Conservation (phyloP, 2,113 vertebrate genomes). For the Sinocyclocheilus maitianheensis region DNA sequence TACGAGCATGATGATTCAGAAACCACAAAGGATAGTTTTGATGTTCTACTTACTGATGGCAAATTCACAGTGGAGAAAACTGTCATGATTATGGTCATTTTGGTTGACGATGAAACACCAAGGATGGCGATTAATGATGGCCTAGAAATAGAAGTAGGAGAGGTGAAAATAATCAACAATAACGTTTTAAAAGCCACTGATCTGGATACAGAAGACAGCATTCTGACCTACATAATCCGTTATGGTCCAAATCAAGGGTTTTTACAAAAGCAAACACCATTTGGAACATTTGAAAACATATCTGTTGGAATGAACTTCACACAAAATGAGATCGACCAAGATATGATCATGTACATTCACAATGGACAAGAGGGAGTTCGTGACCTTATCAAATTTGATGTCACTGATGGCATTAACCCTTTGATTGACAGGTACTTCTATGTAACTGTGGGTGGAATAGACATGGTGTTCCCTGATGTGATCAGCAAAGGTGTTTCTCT, state of each 20-base stretch:
- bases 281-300: slow-evolving; percentile 81
- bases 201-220: slow-evolving; percentile 90
- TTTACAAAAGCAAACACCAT: slow-evolving; percentile 76
- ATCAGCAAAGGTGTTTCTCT: slow-evolving; percentile 92
- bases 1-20: slow-evolving; percentile 95
- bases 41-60: slow-evolving; percentile 86
- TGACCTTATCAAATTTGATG: slow-evolving; percentile 95
- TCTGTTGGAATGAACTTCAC: slow-evolving; percentile 93
- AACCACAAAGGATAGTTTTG: slow-evolving; percentile 87
- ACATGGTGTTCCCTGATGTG: slow-evolving; percentile 91
- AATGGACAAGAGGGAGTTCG: slow-evolving; percentile 86
- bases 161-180: slow-evolving; percentile 82
- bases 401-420: slow-evolving; percentile 91
- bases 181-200: slow-evolving; percentile 90
- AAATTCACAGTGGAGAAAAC: slow-evolving; percentile 81
- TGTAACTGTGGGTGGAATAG: slow-evolving; percentile 85
- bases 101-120: slow-evolving; percentile 94
- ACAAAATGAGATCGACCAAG: slow-evolving; percentile 89
- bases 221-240: slow-evolving; percentile 82
- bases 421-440: slow-evolving; percentile 97
- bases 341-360: slow-evolving; percentile 84
- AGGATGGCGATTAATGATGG: slow-evolving; percentile 93
- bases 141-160: slow-evolving; percentile 88
- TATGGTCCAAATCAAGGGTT: slow-evolving; percentile 87
- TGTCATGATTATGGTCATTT: slow-evolving; percentile 84